Percentiles rank a stretch among this genome's conserved stretches.
Evolutionary conservation across 2,797 vertebrate species (phyloP).

Genomic region (Saxicola maurus): DNA sequence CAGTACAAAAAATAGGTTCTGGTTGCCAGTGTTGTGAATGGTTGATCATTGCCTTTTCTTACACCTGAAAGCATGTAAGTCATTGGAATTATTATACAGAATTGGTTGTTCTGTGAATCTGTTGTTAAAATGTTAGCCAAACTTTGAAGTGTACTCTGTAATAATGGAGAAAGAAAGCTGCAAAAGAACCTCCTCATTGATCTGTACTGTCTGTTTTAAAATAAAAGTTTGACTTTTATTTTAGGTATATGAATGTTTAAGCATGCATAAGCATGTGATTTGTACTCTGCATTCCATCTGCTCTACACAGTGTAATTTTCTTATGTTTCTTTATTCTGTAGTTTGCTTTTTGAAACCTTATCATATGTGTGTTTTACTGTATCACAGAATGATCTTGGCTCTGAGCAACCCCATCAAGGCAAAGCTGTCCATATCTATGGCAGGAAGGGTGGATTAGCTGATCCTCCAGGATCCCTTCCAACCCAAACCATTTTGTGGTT

Average conservation of each 20-base stretch:
- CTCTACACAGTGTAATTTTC: not conserved
- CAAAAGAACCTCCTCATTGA: not conserved
- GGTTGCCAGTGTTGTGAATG: not conserved
- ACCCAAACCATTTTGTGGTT: not conserved
- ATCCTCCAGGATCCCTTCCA: not conserved
- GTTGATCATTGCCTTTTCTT: not conserved
- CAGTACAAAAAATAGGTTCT: not conserved
- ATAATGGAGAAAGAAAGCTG: not conserved
- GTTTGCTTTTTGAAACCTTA: not conserved
- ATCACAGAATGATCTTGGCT: not conserved
- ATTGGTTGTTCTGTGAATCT: not conserved
- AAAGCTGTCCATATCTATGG: not conserved
- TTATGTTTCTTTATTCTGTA: not conserved
- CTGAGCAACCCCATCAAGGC: not conserved
- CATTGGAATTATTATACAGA: not conserved
- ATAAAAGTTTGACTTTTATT: not conserved
- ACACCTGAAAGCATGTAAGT: not conserved
- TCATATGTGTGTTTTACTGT: not conserved
- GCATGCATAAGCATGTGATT: not conserved
- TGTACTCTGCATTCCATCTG: not conserved
- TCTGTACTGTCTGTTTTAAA: not conserved
- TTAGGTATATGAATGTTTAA: not conserved
- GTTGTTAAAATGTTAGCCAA: not conserved
- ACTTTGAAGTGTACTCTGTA: not conserved
- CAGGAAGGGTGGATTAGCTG: not conserved